Evolutionary conservation across 2,888 invertebrate genomes (phyloP), one percentile per base, ranked within the genome.

Genomic region (Rotaria macrura): DNA sequence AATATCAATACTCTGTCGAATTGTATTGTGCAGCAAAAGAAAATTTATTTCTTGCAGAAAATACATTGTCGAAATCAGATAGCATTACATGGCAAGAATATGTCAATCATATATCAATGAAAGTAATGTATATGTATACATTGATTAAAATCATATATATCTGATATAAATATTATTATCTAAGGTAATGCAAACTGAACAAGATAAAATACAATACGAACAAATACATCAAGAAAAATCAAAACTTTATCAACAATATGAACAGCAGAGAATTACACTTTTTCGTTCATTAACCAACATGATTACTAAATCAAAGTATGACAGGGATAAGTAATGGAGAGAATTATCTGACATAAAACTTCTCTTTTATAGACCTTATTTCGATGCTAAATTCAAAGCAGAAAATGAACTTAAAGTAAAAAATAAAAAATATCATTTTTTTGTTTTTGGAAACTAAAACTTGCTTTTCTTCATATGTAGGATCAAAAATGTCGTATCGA

Each of bases 21-120:
- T 88, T 96, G 84, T 96, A 96, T 91, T 94, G 94, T 84, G 96
- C 96, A 2, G 96, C 96, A 0, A 96, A 96, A 91, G 96, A 96
- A 92, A 96, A 96, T 0, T 96, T 96, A 85, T 94, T 95, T 0
- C 90, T 96, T 83, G 96, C 96, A 0, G 96, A 96, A 90, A 96
- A 96, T 90, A 94, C 95, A 90, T 94, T 94, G 2, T 92, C 95
- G 87, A 88, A 89, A 84, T 88, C 88, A 47, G 94, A 94, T 25
- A 88, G 89, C 90, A 95, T 95, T 92, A 96, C 96, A 88, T 96
- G 96, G 96, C 96, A 97, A 92, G 97, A 97, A 91, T 95, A 96
- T 93, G 12, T 79, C 9, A 40, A 79, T 34, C 65, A 65, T 34
- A 17, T 65, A 20, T 34, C 34, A 20, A 34, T 14, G 34, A 34